phyloP scores from a whole-genome alignment of 1,140 invertebrate genomes.

The Musca vetustissima region DNA sequence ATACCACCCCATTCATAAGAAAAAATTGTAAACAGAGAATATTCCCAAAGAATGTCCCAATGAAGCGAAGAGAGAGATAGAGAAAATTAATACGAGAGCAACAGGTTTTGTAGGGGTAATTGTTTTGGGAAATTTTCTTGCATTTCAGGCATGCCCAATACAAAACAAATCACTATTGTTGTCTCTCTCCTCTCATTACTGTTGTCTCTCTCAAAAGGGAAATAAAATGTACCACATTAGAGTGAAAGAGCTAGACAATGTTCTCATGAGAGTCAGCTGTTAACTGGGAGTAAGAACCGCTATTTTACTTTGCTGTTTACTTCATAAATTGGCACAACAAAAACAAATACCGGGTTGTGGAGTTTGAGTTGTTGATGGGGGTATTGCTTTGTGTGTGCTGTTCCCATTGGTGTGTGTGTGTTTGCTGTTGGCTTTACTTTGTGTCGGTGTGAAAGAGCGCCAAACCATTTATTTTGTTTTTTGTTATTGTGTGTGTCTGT shows the following conservation, averaged over 20 bases:
- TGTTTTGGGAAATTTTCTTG: slow-evolving; percentile 50
- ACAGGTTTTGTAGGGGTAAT: slow-evolving; percentile 40
- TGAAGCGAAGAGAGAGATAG: slow-evolving; percentile 29
- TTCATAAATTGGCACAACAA: slow-evolving; percentile 24
- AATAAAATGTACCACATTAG: slow-evolving; percentile 8
- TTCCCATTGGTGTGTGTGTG: no score
- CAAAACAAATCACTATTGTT: no score
- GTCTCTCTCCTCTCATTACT: no score
- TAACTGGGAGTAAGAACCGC: background rate
- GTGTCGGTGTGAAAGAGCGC: background rate
- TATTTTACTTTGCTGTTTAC: slow-evolving; percentile 25
- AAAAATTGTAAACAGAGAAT: background rate
- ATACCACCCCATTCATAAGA: background rate
- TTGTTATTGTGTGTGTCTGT: slow-evolving; percentile 1
- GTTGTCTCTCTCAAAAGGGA: slow-evolving; percentile 10
- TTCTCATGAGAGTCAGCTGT: slow-evolving; percentile 6
- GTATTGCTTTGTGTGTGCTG: background rate
- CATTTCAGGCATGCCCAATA: slow-evolving; percentile 35
- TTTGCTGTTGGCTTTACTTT: background rate
- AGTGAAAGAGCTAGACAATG: slow-evolving; percentile 28
- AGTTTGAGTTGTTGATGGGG: slow-evolving; percentile 24
- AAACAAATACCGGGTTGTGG: slow-evolving; percentile 12
- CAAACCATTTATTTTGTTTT: slow-evolving; percentile 6
- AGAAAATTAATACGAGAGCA: slow-evolving; percentile 27
- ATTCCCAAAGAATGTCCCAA: background rate